Evolutionary conservation across 2,113 vertebrate genomes (phyloP).

Genomic region (Psilopsiagon aurifrons): DNA sequence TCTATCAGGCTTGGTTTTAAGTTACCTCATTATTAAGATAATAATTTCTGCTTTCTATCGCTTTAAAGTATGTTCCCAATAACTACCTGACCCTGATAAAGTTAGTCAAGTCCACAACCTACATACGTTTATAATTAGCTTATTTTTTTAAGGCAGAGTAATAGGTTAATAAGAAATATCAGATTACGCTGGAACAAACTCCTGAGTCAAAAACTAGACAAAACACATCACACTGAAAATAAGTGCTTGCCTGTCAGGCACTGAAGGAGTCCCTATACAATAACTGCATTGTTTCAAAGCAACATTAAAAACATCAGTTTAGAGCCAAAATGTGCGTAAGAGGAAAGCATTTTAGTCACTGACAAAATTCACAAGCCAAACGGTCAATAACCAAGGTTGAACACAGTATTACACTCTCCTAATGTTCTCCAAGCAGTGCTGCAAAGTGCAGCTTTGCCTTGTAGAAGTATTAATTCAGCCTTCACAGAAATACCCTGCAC

Average conservation of each 20-base stretch:
- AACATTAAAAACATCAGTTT: not conserved
- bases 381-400: not conserved
- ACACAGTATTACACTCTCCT: not conserved
- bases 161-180: conserved; percentile 72
- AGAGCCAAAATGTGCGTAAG: not conserved
- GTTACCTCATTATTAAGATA: conserved; percentile 62
- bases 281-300: conserved; percentile 41
- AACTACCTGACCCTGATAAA: conserved; percentile 65
- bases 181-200: conserved; percentile 64
- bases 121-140: conserved; percentile 67
- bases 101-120: conserved; percentile 42
- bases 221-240: conserved; percentile 70
- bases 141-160: conserved; percentile 50
- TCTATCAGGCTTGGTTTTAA: conserved; percentile 64
- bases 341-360: not conserved
- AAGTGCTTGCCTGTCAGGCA: conserved; percentile 45
- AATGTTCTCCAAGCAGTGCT: not conserved
- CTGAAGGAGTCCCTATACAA: conserved; percentile 17
- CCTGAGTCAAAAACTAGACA: conserved; percentile 65
- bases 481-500: not conserved
- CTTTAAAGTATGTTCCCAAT: conserved; percentile 62
- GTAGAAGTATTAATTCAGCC: not conserved
- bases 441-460: not conserved
- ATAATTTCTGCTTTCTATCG: conserved; percentile 69
- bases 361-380: not conserved